Evolutionary conservation across 2,797 vertebrate species (phyloP).

Genomic region (Darevskia mixta): DNA sequence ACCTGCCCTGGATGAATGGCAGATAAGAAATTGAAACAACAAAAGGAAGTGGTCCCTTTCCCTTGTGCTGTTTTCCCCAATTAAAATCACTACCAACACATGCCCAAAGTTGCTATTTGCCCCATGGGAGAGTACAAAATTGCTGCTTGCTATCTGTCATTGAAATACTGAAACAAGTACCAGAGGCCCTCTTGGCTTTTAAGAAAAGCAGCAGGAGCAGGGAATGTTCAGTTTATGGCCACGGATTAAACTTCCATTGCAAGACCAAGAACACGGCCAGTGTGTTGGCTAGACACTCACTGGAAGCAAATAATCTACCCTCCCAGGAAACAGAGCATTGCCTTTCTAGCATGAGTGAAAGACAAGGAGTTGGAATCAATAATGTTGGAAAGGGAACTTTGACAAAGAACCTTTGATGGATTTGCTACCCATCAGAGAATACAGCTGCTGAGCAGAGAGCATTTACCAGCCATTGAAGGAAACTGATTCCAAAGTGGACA

Average conservation of each 20-base stretch:
- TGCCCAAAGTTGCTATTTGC: neutral
- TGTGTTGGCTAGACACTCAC: constrained; percentile 77
- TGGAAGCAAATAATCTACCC: constrained; percentile 76
- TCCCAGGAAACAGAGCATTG: constrained; percentile 65
- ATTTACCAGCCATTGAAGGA: constrained; percentile 57
- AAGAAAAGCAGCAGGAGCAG: constrained; percentile 74
- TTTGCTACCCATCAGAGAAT: constrained; percentile 63
- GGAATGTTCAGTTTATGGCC: constrained; percentile 61
- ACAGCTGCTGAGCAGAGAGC: constrained; percentile 38
- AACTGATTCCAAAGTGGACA: constrained; percentile 60
- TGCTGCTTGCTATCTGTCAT: neutral
- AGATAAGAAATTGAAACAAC: no score
- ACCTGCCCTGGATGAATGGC: no score
- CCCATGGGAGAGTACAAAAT: neutral
- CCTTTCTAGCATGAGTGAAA: constrained; percentile 75
- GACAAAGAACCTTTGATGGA: constrained; percentile 77
- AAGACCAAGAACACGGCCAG: constrained; percentile 74
- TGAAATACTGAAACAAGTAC: neutral
- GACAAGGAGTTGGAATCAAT: constrained; percentile 83
- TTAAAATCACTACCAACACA: neutral
- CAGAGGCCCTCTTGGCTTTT: neutral
- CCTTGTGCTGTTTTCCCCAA: neutral
- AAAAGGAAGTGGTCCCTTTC: no score
- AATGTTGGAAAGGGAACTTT: constrained; percentile 80
- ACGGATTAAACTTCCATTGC: constrained; percentile 78